A percentile compares a stretch with the other conserved stretches of the same genome.
Conservation (phyloP, 2,113 vertebrate genomes). For the Peromyscus leucopus region DNA sequence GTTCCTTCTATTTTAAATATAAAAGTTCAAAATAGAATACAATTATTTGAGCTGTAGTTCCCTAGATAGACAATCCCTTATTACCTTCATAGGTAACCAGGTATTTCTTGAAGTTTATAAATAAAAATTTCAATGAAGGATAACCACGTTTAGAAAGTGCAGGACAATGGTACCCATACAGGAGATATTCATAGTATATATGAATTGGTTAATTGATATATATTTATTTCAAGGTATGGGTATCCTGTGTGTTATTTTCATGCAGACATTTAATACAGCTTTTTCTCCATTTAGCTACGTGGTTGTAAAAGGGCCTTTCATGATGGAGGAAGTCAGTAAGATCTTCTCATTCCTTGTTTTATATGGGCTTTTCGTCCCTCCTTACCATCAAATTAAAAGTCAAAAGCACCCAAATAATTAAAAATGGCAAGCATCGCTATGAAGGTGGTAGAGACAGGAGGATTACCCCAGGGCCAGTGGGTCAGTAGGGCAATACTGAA, state of each 20-base stretch:
- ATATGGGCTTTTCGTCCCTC: background rate
- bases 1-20: slow-evolving; percentile 54
- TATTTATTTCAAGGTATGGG: background rate
- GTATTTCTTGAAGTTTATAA: slow-evolving; percentile 25
- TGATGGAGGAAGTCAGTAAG: background rate
- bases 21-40: slow-evolving; percentile 28
- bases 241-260: background rate
- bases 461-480: background rate
- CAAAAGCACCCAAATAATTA: background rate
- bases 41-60: background rate
- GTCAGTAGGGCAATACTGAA: background rate
- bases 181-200: background rate
- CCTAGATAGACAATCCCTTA: background rate
- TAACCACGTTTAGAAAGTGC: background rate
- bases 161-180: background rate
- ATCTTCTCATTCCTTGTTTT: background rate
- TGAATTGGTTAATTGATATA: background rate
- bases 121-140: background rate
- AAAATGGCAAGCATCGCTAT: background rate
- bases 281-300: background rate
- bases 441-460: background rate
- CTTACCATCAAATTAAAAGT: slow-evolving; percentile 33
- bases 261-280: background rate
- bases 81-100: background rate
- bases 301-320: background rate